Percentiles rank a stretch among this genome's conserved stretches.
These are phyloP conservation scores for Labeo calbasu DNA, from an alignment of 2,797 vertebrate genomes.

Conservation along the genomic window DNA sequence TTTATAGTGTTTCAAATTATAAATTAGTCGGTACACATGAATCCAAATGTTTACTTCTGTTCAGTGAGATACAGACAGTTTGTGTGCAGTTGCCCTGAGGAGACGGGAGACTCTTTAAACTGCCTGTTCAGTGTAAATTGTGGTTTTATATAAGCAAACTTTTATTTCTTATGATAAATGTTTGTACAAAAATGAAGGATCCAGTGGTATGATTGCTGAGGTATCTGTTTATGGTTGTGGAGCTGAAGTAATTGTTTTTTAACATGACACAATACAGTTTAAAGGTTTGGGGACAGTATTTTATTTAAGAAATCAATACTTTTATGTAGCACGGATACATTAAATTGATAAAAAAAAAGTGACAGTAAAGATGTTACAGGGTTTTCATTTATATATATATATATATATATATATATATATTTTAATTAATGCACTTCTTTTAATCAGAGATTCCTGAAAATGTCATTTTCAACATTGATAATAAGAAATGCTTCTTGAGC, in stretches of 20 bases:
- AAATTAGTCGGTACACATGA: background rate
- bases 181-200: slow-evolving; percentile 11
- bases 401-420: too few species aligned
- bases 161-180: background rate
- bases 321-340: background rate
- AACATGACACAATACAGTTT: background rate
- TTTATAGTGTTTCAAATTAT: background rate
- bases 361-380: background rate
- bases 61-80: background rate
- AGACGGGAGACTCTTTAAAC: slow-evolving; percentile 23
- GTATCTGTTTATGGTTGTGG: slow-evolving; percentile 8
- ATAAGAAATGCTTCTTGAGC: background rate
- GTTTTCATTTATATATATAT: too few species aligned
- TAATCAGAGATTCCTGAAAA: background rate
- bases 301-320: background rate
- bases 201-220: slow-evolving; percentile 2
- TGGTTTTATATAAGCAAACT: slow-evolving; percentile 23
- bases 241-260: slow-evolving; percentile 55
- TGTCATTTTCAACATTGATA: background rate
- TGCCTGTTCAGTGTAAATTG: slow-evolving; percentile 30
- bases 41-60: background rate
- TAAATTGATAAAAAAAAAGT: background rate
- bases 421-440: background rate
- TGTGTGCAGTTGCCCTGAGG: slow-evolving; percentile 36
- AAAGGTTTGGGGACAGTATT: background rate